phyloP scores from a whole-genome alignment of 1,140 invertebrate genomes.

The Drosophila repleta region DNA sequence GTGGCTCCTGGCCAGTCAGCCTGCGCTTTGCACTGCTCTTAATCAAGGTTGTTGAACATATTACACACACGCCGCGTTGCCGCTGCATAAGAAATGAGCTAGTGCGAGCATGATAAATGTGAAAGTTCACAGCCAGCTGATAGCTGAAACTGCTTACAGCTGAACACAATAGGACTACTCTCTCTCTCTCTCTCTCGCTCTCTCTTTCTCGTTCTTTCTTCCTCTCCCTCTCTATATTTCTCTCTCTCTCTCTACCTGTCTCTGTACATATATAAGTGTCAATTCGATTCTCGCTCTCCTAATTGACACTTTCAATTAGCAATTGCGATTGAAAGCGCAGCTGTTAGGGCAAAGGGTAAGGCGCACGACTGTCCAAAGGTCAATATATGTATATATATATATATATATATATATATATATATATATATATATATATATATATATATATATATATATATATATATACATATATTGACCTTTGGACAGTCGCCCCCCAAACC shows the following conservation, averaged over 20 bases:
- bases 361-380: constrained; percentile 48
- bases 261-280: background rate
- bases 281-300: constrained; percentile 29
- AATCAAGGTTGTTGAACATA: constrained; percentile 66
- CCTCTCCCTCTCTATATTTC: background rate
- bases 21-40: constrained; percentile 19
- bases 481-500: constrained; percentile 12
- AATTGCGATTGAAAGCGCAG: constrained; percentile 25
- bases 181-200: background rate
- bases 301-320: constrained; percentile 72
- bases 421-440: no score
- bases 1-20: constrained; percentile 20
- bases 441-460: no score
- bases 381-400: constrained; percentile 22
- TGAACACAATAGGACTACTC: background rate
- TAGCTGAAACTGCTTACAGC: constrained; percentile 6
- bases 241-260: background rate
- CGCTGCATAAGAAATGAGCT: constrained; percentile 7
- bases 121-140: constrained; percentile 57
- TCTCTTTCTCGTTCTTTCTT: background rate
- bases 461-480: constrained; percentile 53
- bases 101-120: constrained; percentile 50
- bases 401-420: background rate
- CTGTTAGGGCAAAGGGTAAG: background rate
- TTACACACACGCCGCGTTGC: constrained; percentile 61